These are phyloP conservation scores for Sepiola atlantica DNA, from an alignment of 2,888 invertebrate species.

Conservation along the genomic window DNA sequence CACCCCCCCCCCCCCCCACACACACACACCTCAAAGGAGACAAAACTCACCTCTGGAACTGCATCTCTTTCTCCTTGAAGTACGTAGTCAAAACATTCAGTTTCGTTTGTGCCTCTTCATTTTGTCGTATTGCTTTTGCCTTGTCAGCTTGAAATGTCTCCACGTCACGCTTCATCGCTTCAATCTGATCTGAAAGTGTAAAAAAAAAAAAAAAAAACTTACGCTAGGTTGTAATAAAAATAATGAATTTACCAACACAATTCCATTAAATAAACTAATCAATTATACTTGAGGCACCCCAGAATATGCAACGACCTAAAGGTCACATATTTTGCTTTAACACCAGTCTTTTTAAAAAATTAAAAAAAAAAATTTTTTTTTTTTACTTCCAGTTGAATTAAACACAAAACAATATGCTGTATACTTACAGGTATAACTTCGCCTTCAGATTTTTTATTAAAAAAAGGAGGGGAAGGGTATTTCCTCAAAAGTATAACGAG, in stretches of 20 bases:
- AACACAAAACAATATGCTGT: too few relatives aligned
- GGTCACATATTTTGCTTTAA: too few relatives aligned
- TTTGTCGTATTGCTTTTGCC: slow-evolving; percentile 81
- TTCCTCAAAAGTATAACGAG: too few relatives aligned
- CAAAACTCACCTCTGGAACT: slow-evolving; percentile 79
- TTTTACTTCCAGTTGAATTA: too few relatives aligned
- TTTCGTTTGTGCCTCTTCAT: slow-evolving; percentile 86
- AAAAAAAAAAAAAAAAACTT: background rate
- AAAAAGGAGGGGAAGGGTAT: too few relatives aligned
- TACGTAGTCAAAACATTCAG: slow-evolving; percentile 90
- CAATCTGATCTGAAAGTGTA: slow-evolving; percentile 63
- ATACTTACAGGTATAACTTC: too few relatives aligned
- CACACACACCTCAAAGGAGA: too few relatives aligned
- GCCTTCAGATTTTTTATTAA: too few relatives aligned
- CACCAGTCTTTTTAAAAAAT: too few relatives aligned
- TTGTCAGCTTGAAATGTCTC: slow-evolving; percentile 70
- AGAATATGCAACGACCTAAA: too few relatives aligned
- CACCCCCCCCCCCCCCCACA: too few relatives aligned
- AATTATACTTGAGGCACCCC: background rate
- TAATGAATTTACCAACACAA: background rate
- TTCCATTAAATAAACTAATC: background rate
- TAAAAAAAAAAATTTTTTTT: too few relatives aligned
- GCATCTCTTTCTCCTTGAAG: slow-evolving; percentile 91
- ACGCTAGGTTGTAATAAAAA: background rate
- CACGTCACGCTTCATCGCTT: slow-evolving; percentile 64